These are phyloP conservation scores for Drosophila busckii DNA, from an alignment of 1,140 invertebrate species.

Conservation along the genomic window DNA sequence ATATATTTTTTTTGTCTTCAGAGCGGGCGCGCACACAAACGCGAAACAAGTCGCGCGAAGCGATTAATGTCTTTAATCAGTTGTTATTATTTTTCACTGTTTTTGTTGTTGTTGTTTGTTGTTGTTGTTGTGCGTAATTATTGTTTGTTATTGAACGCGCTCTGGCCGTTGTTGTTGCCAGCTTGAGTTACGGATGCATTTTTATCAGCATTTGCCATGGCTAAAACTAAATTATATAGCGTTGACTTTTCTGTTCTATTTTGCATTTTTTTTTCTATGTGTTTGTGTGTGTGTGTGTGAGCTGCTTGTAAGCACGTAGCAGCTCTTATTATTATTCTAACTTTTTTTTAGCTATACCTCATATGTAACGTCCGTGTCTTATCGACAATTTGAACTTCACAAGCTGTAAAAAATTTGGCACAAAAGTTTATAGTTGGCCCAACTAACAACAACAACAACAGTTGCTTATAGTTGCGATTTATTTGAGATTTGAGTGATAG, in stretches of 20 bases:
- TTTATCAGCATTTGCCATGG: conserved; percentile 37
- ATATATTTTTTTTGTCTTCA: conserved; percentile 4
- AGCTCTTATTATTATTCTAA: conserved; percentile 21
- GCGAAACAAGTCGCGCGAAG: conserved; percentile 47
- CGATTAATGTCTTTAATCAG: conserved; percentile 63
- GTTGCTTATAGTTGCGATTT: too few relatives aligned
- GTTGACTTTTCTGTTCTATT: conserved; percentile 14
- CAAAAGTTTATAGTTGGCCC: conserved; percentile 27
- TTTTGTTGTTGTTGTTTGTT: conserved; percentile 6
- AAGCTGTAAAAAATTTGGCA: conserved; percentile 15
- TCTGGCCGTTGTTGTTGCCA: background rate
- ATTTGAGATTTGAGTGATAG: too few relatives aligned
- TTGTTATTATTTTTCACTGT: conserved; percentile 12
- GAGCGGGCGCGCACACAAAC: too few relatives aligned
- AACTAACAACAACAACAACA: background rate
- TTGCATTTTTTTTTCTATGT: conserved; percentile 35
- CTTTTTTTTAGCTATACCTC: conserved; percentile 25
- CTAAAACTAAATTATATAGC: background rate
- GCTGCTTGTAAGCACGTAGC: conserved; percentile 22
- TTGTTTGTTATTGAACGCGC: conserved; percentile 9
- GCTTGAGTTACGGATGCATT: conserved; percentile 27
- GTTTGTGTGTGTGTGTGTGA: conserved; percentile 10
- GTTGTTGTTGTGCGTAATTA: conserved; percentile 21
- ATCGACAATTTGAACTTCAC: conserved; percentile 42
- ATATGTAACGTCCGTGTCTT: conserved; percentile 40